Base-by-base conservation (phyloP, 2,888 invertebrate species). In the Pachymerium ferrugineum region DNA sequence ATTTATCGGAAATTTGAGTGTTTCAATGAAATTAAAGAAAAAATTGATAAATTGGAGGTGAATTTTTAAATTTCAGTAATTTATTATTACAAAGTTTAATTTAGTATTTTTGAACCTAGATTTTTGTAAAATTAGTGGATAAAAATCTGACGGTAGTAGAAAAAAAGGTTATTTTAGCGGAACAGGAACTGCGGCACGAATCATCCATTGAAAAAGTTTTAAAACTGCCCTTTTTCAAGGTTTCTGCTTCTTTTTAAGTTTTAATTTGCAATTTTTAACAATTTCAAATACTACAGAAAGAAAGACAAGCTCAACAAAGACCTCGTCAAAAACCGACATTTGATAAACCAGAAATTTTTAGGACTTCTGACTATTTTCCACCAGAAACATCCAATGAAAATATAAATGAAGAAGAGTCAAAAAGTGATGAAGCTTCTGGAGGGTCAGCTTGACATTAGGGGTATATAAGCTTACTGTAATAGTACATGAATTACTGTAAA, bases 201-300 rank as follows among this genome's bases (percentile, higher is more conserved):
- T 30, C 28, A 12, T 68, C 68, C 3, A 30, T 68, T 30, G 28
- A 28, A 12, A 68, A 68, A 68, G 68, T 68, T 30, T 68, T 68
- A 12, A 68, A 68, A 14, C n/a, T n/a, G 16, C 68, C 68, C n/a
- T 68, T 68, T 68, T 68, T 68, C 12, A 68, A 68, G 68, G 68
- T 68, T 8, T 22, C 22, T 16, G 16, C 22, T 4, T 47, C 22
- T 38, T 38, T 38, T 4, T 16, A 38, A 38, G 16, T 38, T 16
- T 38, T 16, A 38, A 38, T n/a, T n/a, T n/a, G n/a, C 38, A 5
- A 4, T 8, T 4, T 38, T 2, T 8, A 12, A 38, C 14, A 5
- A 38, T 1, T 38, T 38, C 14, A 38, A 8, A 8, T 38, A 19
- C 8, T 47, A 1, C 22, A 47, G 47, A 47, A 47, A 47, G 47